Evolutionary conservation across 2,797 vertebrate species (phyloP).

Genomic region (Neomorphus geoffroyi): DNA sequence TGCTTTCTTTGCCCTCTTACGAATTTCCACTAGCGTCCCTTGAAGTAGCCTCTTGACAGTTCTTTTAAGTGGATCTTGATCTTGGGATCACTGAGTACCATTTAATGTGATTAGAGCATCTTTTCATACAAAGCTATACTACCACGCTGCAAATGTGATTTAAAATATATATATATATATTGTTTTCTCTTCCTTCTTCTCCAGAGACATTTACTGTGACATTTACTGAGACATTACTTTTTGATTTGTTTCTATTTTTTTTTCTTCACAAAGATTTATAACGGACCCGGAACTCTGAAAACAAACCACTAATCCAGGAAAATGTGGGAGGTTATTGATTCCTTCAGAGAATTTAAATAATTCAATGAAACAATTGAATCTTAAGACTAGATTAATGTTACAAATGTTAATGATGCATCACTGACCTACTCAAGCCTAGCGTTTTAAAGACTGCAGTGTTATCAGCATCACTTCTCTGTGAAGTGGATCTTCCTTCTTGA

Average conservation of each 20-base stretch:
- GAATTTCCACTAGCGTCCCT: not conserved
- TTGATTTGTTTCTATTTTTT: not conserved
- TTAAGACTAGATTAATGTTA: not conserved
- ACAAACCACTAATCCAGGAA: not conserved
- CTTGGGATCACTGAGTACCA: not conserved
- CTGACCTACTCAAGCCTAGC: not conserved
- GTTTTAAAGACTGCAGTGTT: not conserved
- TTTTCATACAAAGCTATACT: not conserved
- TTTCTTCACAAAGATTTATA: not conserved
- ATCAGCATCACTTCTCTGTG: not conserved
- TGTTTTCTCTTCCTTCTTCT: not conserved
- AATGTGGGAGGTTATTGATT: not conserved
- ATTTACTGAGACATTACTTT: too few relatives aligned
- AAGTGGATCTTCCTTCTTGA: not conserved
- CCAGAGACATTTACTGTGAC: not conserved
- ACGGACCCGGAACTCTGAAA: not conserved
- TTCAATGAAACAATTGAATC: not conserved
- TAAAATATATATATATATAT: not conserved
- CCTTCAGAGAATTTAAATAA: not conserved
- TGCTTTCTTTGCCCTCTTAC: not conserved
- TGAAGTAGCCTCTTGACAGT: constrained; percentile 6
- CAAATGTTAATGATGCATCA: not conserved
- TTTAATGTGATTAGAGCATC: not conserved
- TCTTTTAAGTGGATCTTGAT: constrained; percentile 1
- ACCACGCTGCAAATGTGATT: not conserved